Evolutionary conservation across 1,140 invertebrate species (phyloP), one percentile per base, ranked within the genome.

Genomic region (Drosophila ironensis): DNA sequence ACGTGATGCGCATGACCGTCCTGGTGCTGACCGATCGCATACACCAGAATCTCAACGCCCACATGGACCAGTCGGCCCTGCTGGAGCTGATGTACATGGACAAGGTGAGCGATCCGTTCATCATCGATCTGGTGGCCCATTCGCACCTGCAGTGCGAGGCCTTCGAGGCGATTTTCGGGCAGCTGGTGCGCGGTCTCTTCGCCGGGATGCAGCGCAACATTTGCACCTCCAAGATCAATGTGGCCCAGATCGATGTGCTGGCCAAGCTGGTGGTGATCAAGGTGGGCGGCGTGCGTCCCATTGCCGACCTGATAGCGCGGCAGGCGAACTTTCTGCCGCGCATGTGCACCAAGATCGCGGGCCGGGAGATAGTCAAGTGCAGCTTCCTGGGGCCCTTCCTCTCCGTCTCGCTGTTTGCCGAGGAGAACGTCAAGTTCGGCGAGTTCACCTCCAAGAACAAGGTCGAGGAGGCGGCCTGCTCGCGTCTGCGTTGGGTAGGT

Each of bases 361-460:
- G 96, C 0, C 91, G 95, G n/a, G 97, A 98, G 89, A 91, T 98
- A 17, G 93, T 95, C 0, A 93, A 93, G 47, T 93, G 94, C 2
- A 95, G 96, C 22, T 97, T 94, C 71, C 92, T 99, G 0, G 97
- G 97, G 16, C 96, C 97, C 0, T 98, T 99, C 88, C 91, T 99
- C 17, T 94, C 93, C 6, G 92, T 98, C 0, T 98, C 97, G 0
- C 92, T 98, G 0, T 98, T 98, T 89, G 96, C 96, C 22, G 97
- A 98, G 89, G 98, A 99, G 89, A 96, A 97, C 88, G 93, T 95
- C 0, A 94, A 94, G 72, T 93, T 97, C 7, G 95, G 94, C 0
- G 92, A 93, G 16, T 86, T 67, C 6, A 93, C 93, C 38, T 76
- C 56, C 91, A 93, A 81, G 92, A 94, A 84, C 91, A 73, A 82